Evolutionary conservation across 2,888 invertebrate genomes (phyloP).

Genomic region (Epicampocera succincta): DNA sequence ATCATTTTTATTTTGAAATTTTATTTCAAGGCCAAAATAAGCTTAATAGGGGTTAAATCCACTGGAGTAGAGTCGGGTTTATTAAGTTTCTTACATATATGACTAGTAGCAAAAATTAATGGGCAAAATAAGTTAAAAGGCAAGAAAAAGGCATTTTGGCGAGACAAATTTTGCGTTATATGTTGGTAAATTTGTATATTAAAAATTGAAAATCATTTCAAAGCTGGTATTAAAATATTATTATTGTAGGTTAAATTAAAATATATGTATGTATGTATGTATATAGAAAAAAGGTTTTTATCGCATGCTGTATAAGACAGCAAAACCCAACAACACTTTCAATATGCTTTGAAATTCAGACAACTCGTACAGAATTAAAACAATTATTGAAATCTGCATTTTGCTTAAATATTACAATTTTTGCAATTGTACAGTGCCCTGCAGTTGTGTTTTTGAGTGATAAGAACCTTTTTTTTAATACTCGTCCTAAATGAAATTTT

Average conservation of each 20-base stretch:
- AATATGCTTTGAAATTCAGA: slow-evolving; percentile 76
- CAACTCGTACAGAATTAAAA: slow-evolving; percentile 79
- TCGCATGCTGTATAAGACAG: slow-evolving; percentile 47
- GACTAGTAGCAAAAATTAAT: slow-evolving; percentile 27
- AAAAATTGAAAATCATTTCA: no score
- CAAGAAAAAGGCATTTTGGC: slow-evolving; percentile 50
- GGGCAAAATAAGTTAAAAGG: slow-evolving; percentile 62
- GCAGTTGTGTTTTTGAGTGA: slow-evolving; percentile 78
- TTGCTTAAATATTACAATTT: slow-evolving; percentile 65
- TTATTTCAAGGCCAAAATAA: slow-evolving; percentile 28
- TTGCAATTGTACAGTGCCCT: slow-evolving; percentile 73
- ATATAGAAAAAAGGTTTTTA: slow-evolving; percentile 41
- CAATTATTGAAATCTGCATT: slow-evolving; percentile 78
- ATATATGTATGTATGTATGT: background rate
- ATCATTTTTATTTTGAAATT: background rate
- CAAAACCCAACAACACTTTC: slow-evolving; percentile 75
- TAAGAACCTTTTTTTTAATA: slow-evolving; percentile 73
- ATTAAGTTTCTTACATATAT: slow-evolving; percentile 23
- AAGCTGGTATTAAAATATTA: background rate
- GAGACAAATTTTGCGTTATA: slow-evolving; percentile 65
- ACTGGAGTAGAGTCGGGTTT: background rate
- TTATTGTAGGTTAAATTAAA: background rate
- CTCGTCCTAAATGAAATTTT: slow-evolving; percentile 53
- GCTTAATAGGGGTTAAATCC: slow-evolving; percentile 15
- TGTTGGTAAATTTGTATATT: slow-evolving; percentile 35